A percentile compares a stretch with the other conserved stretches of the same genome.
These are phyloP conservation scores for Teinopalpus imperialis DNA, from an alignment of 2,888 invertebrate species.

Conservation along the genomic window DNA sequence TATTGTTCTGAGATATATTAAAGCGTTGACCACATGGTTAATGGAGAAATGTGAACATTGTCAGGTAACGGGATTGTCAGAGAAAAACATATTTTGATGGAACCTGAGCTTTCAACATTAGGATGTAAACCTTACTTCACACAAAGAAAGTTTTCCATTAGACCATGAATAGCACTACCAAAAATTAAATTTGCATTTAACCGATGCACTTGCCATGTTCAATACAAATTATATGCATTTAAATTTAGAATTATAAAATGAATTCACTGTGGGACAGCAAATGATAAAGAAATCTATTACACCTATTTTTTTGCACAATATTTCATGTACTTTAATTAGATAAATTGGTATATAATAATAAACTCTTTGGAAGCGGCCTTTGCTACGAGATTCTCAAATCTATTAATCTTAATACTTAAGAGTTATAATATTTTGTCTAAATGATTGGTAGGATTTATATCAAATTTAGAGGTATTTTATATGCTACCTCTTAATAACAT, in stretches of 20 bases:
- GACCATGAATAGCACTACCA: too few species aligned
- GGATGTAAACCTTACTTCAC: too few species aligned
- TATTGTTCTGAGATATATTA: too few species aligned
- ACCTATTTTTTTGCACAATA: slow-evolving; percentile 18
- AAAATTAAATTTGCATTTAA: too few species aligned
- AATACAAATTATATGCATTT: slow-evolving; percentile 9
- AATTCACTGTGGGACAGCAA: slow-evolving; percentile 8
- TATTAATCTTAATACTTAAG: neutral
- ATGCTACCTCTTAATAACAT: slow-evolving; percentile 33
- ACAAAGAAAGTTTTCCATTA: too few species aligned
- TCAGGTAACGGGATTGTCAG: too few species aligned
- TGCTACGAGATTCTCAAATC: neutral
- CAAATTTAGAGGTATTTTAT: slow-evolving; percentile 9
- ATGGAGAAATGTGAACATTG: too few species aligned
- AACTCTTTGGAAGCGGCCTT: neutral
- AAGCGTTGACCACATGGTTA: too few species aligned
- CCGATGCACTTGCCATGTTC: slow-evolving; percentile 10
- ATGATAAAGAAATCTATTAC: neutral
- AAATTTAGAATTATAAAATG: slow-evolving; percentile 1
- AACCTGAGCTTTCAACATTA: too few species aligned
- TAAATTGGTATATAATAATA: neutral
- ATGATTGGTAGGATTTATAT: neutral
- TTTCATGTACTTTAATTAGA: slow-evolving; percentile 6
- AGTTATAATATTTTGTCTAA: slow-evolving; percentile 5
- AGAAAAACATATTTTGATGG: too few species aligned